Conservation (phyloP, 2,888 invertebrate species). For the Criorhina ranunculi region DNA sequence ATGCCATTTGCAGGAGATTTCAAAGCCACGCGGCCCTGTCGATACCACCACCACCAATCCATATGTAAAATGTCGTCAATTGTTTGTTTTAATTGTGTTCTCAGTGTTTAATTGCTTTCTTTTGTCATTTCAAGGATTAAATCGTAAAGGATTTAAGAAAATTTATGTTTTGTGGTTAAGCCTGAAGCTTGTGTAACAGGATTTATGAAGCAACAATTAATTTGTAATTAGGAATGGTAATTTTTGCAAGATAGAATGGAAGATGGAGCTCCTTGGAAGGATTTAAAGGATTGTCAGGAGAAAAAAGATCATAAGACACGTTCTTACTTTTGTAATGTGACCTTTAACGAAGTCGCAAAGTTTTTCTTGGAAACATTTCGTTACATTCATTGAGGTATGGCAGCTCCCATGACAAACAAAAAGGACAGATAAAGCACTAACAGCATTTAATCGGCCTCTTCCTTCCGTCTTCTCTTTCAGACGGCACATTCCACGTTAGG, state of each 20-base stretch:
- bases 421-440: too few species aligned
- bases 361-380: too few species aligned
- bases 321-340: too few species aligned
- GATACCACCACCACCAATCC: slow-evolving; percentile 4
- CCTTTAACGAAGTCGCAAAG: too few species aligned
- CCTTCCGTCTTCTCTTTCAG: too few species aligned
- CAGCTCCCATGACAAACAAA: too few species aligned
- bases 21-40: slow-evolving; percentile 14
- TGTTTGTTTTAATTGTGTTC: slow-evolving; percentile 53
- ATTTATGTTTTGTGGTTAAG: slow-evolving; percentile 30
- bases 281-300: too few species aligned
- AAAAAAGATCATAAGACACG: too few species aligned
- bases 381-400: too few species aligned
- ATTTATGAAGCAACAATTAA: slow-evolving; percentile 39
- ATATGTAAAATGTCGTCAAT: slow-evolving; percentile 51
- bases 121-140: slow-evolving; percentile 25
- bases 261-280: too few species aligned
- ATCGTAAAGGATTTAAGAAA: background rate
- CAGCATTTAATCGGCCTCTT: too few species aligned
- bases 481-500: too few species aligned
- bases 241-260: background rate
- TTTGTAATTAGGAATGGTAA: slow-evolving; percentile 20
- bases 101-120: slow-evolving; percentile 35
- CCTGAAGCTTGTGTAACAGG: background rate
- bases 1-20: slow-evolving; percentile 46